A percentile compares a stretch with the other conserved stretches of the same genome.
Conservation (phyloP, 2,888 invertebrate species). For the Erebia palarica region DNA sequence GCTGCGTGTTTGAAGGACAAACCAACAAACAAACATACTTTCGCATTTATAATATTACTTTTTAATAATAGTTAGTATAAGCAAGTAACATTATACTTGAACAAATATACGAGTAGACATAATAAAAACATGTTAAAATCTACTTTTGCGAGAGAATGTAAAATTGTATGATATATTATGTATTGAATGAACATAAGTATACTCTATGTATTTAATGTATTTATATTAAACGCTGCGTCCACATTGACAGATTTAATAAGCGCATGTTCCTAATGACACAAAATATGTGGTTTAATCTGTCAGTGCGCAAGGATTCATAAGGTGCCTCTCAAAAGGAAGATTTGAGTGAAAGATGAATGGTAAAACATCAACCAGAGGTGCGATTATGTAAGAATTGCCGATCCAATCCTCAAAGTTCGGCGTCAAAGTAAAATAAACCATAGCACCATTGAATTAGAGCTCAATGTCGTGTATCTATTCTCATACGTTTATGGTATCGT, state of each 20-base stretch:
- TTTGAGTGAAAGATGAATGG: background rate
- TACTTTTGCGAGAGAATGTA: slow-evolving; percentile 7
- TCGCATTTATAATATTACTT: too few species aligned
- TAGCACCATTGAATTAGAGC: too few species aligned
- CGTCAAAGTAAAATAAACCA: too few species aligned
- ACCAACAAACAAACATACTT: too few species aligned
- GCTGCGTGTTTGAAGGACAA: too few species aligned
- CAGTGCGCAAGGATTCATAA: background rate
- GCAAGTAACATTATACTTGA: background rate
- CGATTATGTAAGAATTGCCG: too few species aligned
- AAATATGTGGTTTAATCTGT: background rate
- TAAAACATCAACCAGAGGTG: too few species aligned
- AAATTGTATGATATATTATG: slow-evolving; percentile 30
- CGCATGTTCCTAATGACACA: slow-evolving; percentile 7
- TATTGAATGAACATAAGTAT: slow-evolving; percentile 6
- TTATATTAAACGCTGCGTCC: background rate
- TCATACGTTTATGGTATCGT: too few species aligned
- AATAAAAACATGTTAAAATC: background rate
- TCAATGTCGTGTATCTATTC: too few species aligned
- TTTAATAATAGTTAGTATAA: too few species aligned
- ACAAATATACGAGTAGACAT: background rate
- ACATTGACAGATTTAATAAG: background rate
- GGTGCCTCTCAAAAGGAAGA: background rate
- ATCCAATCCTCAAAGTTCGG: too few species aligned
- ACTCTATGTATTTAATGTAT: background rate